phyloP scores from a whole-genome alignment of 2,888 invertebrate genomes.

The Xanthorhoe spadicearia region DNA sequence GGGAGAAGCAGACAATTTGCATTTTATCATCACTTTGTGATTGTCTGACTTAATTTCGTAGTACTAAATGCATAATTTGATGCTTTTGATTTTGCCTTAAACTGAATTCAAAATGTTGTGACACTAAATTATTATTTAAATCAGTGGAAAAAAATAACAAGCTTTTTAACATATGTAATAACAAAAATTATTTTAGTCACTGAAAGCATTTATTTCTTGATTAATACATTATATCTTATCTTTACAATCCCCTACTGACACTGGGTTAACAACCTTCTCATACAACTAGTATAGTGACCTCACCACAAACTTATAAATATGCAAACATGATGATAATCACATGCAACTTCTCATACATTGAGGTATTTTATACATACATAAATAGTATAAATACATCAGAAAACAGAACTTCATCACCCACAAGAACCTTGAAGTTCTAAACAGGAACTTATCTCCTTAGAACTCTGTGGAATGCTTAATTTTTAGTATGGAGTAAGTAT shows the following conservation, averaged over 20 bases:
- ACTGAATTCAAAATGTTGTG: too few relatives aligned
- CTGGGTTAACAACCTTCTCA: slow-evolving; percentile 36
- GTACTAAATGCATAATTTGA: too few relatives aligned
- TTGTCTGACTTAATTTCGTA: too few relatives aligned
- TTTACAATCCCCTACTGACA: slow-evolving; percentile 7
- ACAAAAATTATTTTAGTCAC: not conserved
- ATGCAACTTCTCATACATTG: not conserved
- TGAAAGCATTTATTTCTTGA: not conserved
- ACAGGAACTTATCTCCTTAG: not conserved
- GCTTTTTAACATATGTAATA: too few relatives aligned
- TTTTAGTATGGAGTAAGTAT: slow-evolving; percentile 68
- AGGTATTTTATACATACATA: not conserved
- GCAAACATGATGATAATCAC: not conserved
- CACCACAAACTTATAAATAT: slow-evolving; percentile 7
- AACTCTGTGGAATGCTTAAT: slow-evolving; percentile 46
- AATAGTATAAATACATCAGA: not conserved
- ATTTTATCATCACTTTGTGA: not conserved
- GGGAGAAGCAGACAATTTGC: not conserved
- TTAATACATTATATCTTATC: slow-evolving; percentile 12
- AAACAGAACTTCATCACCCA: not conserved
- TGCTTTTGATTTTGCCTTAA: too few relatives aligned
- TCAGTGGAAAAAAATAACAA: too few relatives aligned
- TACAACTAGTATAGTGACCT: slow-evolving; percentile 17
- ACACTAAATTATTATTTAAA: too few relatives aligned
- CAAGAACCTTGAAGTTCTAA: not conserved